phyloP scores from a whole-genome alignment of 2,888 invertebrate genomes.

The Drosophila parthenogenetica region DNA sequence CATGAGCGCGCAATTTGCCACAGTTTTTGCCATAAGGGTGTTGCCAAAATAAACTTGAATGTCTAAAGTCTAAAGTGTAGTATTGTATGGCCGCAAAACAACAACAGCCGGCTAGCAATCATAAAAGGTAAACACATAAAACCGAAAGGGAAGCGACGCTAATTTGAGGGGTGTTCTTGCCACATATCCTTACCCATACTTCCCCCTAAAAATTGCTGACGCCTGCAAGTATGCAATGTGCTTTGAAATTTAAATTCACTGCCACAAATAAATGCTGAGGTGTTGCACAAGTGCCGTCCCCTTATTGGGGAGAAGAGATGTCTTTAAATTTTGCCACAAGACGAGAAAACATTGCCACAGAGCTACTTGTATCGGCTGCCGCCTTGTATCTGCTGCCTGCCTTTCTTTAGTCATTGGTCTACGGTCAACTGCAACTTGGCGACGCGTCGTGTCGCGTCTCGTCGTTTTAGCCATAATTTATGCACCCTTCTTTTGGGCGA shows the following conservation, averaged over 20 bases:
- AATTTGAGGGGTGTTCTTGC: conserved; percentile 54
- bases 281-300: conserved; percentile 60
- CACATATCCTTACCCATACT: no score
- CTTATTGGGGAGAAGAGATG: conserved; percentile 7
- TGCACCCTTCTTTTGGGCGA: conserved; percentile 71
- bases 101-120: conserved; percentile 59
- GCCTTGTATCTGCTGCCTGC: conserved; percentile 16
- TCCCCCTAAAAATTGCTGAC: conserved; percentile 29
- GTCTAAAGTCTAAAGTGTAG: conserved; percentile 38
- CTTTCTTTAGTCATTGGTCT: conserved; percentile 29
- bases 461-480: conserved; percentile 72
- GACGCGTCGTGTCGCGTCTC: conserved; percentile 49
- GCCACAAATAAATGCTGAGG: conserved; percentile 67
- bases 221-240: conserved; percentile 64
- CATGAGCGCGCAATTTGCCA: conserved; percentile 71
- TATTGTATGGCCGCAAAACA: conserved; percentile 42
- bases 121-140: conserved; percentile 67
- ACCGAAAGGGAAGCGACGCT: conserved; percentile 49
- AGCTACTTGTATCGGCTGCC: conserved; percentile 28
- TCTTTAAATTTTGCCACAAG: conserved; percentile 49
- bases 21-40: conserved; percentile 55
- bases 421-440: conserved; percentile 73
- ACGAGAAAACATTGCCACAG: conserved; percentile 49
- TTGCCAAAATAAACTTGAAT: conserved; percentile 51
- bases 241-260: conserved; percentile 70